These are phyloP conservation scores for Eulemur albifrons DNA, from an alignment of 2,797 vertebrate species.

Conservation along the genomic window DNA sequence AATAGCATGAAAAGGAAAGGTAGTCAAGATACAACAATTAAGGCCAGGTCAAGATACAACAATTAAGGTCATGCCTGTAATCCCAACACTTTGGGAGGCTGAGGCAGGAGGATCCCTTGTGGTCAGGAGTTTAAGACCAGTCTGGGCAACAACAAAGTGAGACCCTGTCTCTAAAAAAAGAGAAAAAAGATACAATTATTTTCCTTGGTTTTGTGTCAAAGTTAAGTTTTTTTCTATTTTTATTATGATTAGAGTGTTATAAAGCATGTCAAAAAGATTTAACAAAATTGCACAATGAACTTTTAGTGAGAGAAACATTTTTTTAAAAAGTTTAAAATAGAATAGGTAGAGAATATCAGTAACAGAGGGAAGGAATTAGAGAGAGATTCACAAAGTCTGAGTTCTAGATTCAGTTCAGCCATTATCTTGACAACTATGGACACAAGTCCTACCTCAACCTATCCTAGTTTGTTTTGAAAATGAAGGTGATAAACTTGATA, in stretches of 20 bases:
- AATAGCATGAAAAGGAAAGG: not conserved
- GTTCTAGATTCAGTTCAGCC: not conserved
- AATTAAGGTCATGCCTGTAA: not conserved
- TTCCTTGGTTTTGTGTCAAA: not conserved
- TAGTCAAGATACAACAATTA: not conserved
- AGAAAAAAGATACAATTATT: not conserved
- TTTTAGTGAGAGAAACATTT: not conserved
- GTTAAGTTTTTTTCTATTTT: not conserved
- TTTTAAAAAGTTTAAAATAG: not conserved
- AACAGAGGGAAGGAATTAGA: not conserved
- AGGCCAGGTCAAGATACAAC: not conserved
- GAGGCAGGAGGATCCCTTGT: not conserved
- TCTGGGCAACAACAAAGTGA: not conserved
- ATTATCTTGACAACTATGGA: not conserved
- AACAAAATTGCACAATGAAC: slow-evolving; percentile 11
- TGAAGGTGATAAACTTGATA: not conserved
- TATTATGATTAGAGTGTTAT: not conserved
- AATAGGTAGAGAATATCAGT: not conserved
- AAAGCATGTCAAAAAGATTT: slow-evolving; percentile 30
- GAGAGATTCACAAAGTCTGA: not conserved
- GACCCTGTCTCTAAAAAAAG: not conserved
- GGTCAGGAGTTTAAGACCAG: not conserved
- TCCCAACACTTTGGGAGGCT: not conserved
- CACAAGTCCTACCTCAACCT: not conserved
- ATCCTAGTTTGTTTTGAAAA: not conserved